A percentile compares a stretch with the other conserved stretches of the same genome.
phyloP scores from a whole-genome alignment of 2,888 invertebrate species.

The Geophilus truncorum region DNA sequence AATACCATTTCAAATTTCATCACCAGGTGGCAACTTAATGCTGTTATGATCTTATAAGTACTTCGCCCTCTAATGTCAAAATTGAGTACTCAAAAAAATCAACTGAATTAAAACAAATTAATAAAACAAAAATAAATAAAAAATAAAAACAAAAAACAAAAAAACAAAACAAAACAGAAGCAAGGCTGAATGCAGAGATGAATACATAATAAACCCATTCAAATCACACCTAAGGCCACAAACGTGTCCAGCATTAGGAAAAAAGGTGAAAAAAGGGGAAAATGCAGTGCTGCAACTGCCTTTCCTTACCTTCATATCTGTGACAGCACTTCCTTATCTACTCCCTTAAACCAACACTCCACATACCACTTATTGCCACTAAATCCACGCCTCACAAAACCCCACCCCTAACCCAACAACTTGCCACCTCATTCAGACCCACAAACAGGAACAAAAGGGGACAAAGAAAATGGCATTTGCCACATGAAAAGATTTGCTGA shows the following conservation, averaged over 20 bases:
- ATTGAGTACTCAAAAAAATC: too few species aligned
- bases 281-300: neutral
- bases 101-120: too few species aligned
- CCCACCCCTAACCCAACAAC: neutral
- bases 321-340: neutral
- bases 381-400: neutral
- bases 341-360: neutral
- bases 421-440: neutral
- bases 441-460: neutral
- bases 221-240: neutral
- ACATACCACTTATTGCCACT: neutral
- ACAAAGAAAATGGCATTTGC: neutral
- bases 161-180: neutral
- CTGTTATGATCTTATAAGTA: too few species aligned
- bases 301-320: neutral
- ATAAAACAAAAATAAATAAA: too few species aligned
- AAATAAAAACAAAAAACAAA: too few species aligned
- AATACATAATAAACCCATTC: neutral
- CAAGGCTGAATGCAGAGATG: neutral
- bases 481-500: neutral
- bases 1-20: too few species aligned
- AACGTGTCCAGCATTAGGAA: neutral
- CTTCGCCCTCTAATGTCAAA: too few species aligned
- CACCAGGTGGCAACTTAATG: too few species aligned
- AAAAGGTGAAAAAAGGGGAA: neutral